Evolutionary conservation across 2,888 invertebrate species (phyloP).

Genomic region (Acanthosepion pharaonis): DNA sequence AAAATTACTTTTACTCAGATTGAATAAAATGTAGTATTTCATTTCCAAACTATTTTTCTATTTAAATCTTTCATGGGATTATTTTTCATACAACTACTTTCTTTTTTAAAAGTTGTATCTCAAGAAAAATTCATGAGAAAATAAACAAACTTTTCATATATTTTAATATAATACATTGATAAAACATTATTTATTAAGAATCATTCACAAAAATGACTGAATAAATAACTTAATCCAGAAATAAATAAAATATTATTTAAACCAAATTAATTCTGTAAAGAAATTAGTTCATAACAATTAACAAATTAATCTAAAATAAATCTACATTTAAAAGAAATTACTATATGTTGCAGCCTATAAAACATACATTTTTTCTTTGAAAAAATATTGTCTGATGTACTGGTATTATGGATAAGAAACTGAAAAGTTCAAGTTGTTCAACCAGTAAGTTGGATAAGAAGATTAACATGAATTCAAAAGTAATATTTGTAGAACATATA

Average conservation of each 20-base stretch:
- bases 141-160: too few species aligned
- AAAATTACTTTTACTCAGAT: neutral
- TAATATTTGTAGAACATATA: neutral
- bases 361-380: neutral
- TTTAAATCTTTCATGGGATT: neutral
- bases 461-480: neutral
- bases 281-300: neutral
- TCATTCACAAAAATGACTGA: neutral
- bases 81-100: neutral
- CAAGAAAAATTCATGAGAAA: too few species aligned
- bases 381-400: neutral
- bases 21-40: neutral
- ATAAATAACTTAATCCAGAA: neutral
- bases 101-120: too few species aligned
- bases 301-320: neutral
- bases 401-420: neutral
- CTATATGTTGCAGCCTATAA: neutral
- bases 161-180: neutral
- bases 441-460: neutral
- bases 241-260: neutral
- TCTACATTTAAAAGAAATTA: neutral
- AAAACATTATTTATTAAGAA: neutral
- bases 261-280: neutral
- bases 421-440: neutral
- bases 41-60: neutral